A percentile compares a stretch with the other conserved stretches of the same genome.
phyloP scores from a whole-genome alignment of 2,888 invertebrate species.

The Nomada lathburiana region DNA sequence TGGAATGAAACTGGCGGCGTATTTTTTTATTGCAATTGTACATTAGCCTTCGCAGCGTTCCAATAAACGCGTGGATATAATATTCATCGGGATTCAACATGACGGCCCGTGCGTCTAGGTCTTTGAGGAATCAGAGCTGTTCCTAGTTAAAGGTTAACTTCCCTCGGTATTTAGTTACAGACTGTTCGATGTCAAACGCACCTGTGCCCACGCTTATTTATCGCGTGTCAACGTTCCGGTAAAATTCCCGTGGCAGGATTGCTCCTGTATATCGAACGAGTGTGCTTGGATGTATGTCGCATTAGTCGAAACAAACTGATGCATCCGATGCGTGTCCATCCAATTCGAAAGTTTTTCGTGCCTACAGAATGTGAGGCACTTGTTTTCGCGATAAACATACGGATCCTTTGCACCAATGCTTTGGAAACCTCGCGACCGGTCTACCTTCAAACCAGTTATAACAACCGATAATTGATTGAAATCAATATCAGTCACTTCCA shows the following conservation, averaged over 20 bases:
- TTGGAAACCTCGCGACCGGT: not conserved
- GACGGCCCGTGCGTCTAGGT: not conserved
- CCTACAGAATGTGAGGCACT: not conserved
- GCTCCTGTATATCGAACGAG: slow-evolving; percentile 9
- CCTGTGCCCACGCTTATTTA: slow-evolving; percentile 3
- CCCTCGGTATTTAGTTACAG: not conserved
- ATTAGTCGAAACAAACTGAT: slow-evolving; percentile 35
- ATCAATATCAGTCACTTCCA: slow-evolving; percentile 15
- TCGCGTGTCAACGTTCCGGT: not conserved
- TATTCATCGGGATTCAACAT: not conserved
- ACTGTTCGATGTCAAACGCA: not conserved
- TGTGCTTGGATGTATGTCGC: slow-evolving; percentile 7
- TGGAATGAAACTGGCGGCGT: too few species aligned
- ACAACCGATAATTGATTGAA: not conserved
- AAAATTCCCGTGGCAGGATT: slow-evolving; percentile 14
- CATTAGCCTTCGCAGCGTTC: not conserved
- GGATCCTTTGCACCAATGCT: not conserved
- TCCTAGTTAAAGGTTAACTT: slow-evolving; percentile 3
- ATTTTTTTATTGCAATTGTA: not conserved
- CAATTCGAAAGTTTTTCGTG: slow-evolving; percentile 45
- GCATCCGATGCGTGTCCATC: slow-evolving; percentile 26
- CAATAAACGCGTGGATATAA: not conserved
- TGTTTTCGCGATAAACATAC: slow-evolving; percentile 26
- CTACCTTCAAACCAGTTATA: slow-evolving; percentile 14
- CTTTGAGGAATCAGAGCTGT: slow-evolving; percentile 4